Evolutionary conservation across 2,113 vertebrate genomes (phyloP).

Genomic region (Ophthalmolycus amberensis): DNA sequence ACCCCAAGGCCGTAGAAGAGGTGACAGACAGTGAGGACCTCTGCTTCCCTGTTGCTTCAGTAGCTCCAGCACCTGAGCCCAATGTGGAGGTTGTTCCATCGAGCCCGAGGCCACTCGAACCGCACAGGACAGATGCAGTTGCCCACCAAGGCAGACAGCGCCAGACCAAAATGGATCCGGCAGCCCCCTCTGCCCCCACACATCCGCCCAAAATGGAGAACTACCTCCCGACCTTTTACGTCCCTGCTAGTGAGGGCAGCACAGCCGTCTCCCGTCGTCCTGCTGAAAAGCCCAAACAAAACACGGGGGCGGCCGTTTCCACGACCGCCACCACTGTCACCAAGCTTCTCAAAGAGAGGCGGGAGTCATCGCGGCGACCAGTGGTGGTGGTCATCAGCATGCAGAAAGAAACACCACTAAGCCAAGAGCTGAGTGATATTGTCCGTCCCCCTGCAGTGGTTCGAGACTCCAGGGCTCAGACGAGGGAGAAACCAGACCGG

Average conservation of each 20-base stretch:
- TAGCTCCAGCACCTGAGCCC: conserved; percentile 34
- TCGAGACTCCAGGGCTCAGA: conserved; percentile 66
- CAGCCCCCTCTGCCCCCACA: conserved; percentile 22
- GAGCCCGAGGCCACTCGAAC: conserved; percentile 53
- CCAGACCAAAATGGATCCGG: conserved; percentile 46
- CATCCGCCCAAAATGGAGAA: conserved; percentile 79
- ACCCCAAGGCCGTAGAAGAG: conserved; percentile 78
- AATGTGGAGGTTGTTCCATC: conserved; percentile 40
- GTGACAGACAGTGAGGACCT: conserved; percentile 81
- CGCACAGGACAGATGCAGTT: conserved; percentile 19
- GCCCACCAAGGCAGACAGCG: conserved; percentile 8
- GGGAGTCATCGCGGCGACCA: conserved; percentile 69
- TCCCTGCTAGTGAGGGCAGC: conserved; percentile 83
- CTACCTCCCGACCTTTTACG: conserved; percentile 91
- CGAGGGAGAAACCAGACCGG: conserved; percentile 42
- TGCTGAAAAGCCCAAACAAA: conserved; percentile 41
- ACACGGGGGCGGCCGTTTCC: conserved; percentile 2
- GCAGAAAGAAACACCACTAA: conserved; percentile 78
- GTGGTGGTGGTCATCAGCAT: conserved; percentile 86
- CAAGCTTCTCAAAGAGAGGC: conserved; percentile 66
- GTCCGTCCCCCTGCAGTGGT: conserved; percentile 55
- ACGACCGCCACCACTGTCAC: not conserved
- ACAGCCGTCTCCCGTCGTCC: conserved; percentile 21
- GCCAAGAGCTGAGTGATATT: conserved; percentile 41
- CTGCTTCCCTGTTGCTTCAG: conserved; percentile 49